phyloP scores from a whole-genome alignment of 2,797 vertebrate species.

The Centroberyx gerrardi region DNA sequence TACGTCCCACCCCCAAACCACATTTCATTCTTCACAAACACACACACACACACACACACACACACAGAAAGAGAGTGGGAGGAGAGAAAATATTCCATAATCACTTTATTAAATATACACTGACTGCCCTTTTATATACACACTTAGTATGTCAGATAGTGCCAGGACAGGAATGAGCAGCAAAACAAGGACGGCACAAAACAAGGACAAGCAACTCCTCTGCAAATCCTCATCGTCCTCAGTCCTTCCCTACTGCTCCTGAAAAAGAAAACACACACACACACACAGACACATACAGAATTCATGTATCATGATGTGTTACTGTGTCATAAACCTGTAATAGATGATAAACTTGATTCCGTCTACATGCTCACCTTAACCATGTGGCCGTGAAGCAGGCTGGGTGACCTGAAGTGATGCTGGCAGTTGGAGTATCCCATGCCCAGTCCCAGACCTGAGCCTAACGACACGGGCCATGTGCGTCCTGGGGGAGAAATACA shows the following conservation, averaged over 20 bases:
- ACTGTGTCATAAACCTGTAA: slow-evolving; percentile 10
- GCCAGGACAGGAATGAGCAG: slow-evolving; percentile 42
- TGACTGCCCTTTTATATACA: slow-evolving; percentile 48
- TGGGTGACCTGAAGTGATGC: slow-evolving; percentile 90
- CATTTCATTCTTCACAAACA: slow-evolving; percentile 71
- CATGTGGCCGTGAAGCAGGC: slow-evolving; percentile 91
- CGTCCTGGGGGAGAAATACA: slow-evolving; percentile 83
- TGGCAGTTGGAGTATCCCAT: slow-evolving; percentile 96
- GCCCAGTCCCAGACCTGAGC: slow-evolving; percentile 91
- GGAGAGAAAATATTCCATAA: slow-evolving; percentile 33
- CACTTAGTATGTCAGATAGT: slow-evolving; percentile 32
- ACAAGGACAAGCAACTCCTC: slow-evolving; percentile 42
- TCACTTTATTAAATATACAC: slow-evolving; percentile 80
- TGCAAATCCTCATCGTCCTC: slow-evolving; percentile 43
- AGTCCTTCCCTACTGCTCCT: slow-evolving; percentile 76
- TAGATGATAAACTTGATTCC: slow-evolving; percentile 19
- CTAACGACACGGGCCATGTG: slow-evolving; percentile 91
- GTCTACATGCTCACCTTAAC: slow-evolving; percentile 86
- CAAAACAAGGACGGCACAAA: slow-evolving; percentile 31
- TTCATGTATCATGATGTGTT: slow-evolving; percentile 1
- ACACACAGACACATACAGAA: too few species aligned
- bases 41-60: slow-evolving; percentile 15
- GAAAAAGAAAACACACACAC: slow-evolving; percentile 47
- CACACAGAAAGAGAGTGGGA: slow-evolving; percentile 36
- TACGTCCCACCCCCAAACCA: slow-evolving; percentile 75